Base-by-base conservation (phyloP, 2,888 invertebrate species). In the Phaonia tiefii region DNA sequence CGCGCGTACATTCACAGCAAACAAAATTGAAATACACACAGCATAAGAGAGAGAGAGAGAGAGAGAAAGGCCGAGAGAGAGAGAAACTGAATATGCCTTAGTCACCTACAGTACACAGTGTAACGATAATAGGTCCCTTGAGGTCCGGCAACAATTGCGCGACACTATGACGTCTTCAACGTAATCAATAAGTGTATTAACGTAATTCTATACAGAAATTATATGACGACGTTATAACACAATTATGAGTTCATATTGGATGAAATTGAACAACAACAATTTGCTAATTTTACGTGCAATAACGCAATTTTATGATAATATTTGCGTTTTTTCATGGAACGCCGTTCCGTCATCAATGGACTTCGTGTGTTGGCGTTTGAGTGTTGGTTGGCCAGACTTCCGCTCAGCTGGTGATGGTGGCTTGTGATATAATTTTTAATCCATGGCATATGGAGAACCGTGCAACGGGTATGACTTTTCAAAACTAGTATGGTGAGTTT, bases 111-210 rank as follows among this genome's bases (percentile, higher is more conserved):
- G n/a, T n/a, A n/a, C n/a, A n/a, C n/a, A n/a, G n/a, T n/a, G n/a
- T n/a, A n/a, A n/a, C n/a, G n/a, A n/a, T n/a, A 44, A 44, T 44
- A n/a, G 11, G 44, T n/a, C 44, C 11, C n/a, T n/a, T 31, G 31
- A 31, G 31, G 31, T 31, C 3, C 31, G 31, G 4, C 31, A 31
- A 31, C 31, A 8, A n/a, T n/a, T n/a, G 20, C 46, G 46, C 17
- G 49, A 26, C 54, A n/a, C 22, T 13, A 11, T n/a, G 44, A n/a
- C 44, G 44, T n/a, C 8, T n/a, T n/a, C n/a, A 10, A 56, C 11
- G 31, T 58, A 31, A 58, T 15, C 58, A 31, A 58, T 58, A 58
- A 31, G 15, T 10, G 31, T 31, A 58, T 58, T n/a, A 58, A 58
- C 1, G n/a, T 2, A 15, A 31, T 31, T 31, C 3, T 31, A 58